Conservation (phyloP, 2,113 vertebrate species). For the Pedetes capensis region DNA sequence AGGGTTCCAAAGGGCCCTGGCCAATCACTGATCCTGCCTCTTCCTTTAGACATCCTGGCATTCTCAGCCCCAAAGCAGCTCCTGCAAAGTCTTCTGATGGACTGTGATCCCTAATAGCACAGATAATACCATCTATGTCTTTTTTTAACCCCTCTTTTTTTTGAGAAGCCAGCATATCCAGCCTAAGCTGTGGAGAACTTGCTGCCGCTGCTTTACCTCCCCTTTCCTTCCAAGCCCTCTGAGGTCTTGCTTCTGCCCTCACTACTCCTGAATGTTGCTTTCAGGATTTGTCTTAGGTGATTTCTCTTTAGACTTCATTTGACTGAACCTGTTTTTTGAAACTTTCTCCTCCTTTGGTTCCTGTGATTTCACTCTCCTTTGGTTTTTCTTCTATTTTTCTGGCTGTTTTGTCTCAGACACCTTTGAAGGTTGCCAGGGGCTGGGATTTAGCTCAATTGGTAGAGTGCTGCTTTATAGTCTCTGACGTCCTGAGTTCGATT, state of each 20-base stretch:
- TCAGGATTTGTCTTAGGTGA: not conserved
- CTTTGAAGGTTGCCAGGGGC: not conserved
- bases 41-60: not conserved
- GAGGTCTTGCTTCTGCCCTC: not conserved
- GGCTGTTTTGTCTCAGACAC: not conserved
- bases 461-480: too few relatives aligned
- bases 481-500: too few relatives aligned
- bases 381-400: not conserved
- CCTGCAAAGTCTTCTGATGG: not conserved
- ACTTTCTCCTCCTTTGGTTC: not conserved
- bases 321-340: slow-evolving; percentile 15
- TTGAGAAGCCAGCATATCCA: not conserved
- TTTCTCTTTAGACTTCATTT: slow-evolving; percentile 28
- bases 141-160: not conserved
- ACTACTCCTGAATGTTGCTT: not conserved
- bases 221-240: not conserved
- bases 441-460: too few relatives aligned
- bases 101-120: not conserved
- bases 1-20: not conserved
- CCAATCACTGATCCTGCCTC: not conserved
- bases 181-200: not conserved
- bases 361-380: not conserved
- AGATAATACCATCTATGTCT: not conserved
- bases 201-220: not conserved
- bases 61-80: not conserved